Evolutionary conservation across 37 sponge, comb jelly and placozoan species (phyloP).

Genomic region (Spongilla lacustris): DNA sequence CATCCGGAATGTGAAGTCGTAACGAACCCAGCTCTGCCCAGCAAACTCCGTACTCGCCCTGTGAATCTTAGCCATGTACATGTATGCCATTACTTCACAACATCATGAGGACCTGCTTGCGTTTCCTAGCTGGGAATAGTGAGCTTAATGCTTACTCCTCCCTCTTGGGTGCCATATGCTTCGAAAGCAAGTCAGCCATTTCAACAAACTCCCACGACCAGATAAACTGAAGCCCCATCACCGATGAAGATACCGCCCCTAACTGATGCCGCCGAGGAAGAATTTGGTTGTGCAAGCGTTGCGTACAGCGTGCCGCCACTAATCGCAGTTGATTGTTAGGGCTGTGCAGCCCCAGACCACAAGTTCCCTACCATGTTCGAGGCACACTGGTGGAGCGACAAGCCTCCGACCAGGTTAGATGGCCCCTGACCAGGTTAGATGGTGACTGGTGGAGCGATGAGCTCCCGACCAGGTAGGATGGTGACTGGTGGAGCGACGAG

Average conservation of each 20-base stretch:
- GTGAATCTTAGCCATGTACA: background rate
- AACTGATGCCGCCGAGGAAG: too few species aligned
- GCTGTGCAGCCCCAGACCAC: too few species aligned
- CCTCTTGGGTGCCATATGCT: background rate
- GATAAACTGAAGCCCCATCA: background rate
- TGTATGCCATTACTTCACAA: background rate
- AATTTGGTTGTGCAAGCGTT: too few species aligned
- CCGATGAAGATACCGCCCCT: background rate
- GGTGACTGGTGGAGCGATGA: too few species aligned
- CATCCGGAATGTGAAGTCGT: constrained; percentile 10
- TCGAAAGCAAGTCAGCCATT: background rate
- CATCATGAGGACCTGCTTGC: background rate
- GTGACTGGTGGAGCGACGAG: too few species aligned
- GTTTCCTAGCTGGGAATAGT: background rate
- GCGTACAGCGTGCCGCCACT: too few species aligned
- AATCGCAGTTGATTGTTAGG: too few species aligned
- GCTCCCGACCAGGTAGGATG: too few species aligned
- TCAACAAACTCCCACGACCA: background rate
- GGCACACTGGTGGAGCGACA: too few species aligned
- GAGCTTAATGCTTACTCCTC: background rate
- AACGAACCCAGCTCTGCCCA: constrained; percentile 10
- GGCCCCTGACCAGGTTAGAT: too few species aligned
- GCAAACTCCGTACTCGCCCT: constrained; percentile 14
- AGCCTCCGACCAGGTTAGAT: too few species aligned
- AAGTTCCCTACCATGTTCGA: too few species aligned